Evolutionary conservation across 1,140 invertebrate genomes (phyloP), one percentile per base, ranked within the genome.

Genomic region (Drosophila gunungcola): DNA sequence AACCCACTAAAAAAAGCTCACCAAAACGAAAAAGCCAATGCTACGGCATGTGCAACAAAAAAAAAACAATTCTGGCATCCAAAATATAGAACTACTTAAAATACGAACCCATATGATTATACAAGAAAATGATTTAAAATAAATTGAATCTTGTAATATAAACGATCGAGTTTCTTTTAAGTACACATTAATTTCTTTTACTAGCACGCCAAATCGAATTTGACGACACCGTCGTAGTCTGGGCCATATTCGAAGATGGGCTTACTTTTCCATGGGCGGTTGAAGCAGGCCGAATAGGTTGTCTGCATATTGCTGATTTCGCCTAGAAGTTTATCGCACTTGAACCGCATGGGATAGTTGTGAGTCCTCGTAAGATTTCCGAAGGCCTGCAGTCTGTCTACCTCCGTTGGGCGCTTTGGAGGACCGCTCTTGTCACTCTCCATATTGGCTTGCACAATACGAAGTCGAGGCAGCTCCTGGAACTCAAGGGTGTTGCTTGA

Each of bases 61-160:
- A 91, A 89, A 69, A 68, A 84, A 78, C 80, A 79, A 80, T 84
- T 85, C 74, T 85, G 85, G 80, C 81, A 90, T 90, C 78, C 64
- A 88, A 83, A 80, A 70, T 70, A 89, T 90, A 90, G 74, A 80
- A 89, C 73, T 88, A 88, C 80, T 86, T 83, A 75, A 86, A 86
- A 67, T 85, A 85, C 63, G 60, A 81, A 78, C 64, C 73, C 82
- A 90, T 91, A 91, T 91, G 88, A 91, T 90, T 89, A 91, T 89
- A 91, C 90, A 91, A 91, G 89, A 91, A 88, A 80, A 85, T 80
- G 73, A 88, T 88, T 88, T 90, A 73, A 90, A 88, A 91, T 91
- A 91, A 91, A 91, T 90, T 91, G 90, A 90, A 91, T 91, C 90
- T 91, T 91, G 90, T 91, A 91, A 91, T 91, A 91, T 91, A 91